Percentiles rank a stretch among this genome's conserved stretches.
Conservation (phyloP, 2,797 vertebrate genomes). For the Sylvia borin region DNA sequence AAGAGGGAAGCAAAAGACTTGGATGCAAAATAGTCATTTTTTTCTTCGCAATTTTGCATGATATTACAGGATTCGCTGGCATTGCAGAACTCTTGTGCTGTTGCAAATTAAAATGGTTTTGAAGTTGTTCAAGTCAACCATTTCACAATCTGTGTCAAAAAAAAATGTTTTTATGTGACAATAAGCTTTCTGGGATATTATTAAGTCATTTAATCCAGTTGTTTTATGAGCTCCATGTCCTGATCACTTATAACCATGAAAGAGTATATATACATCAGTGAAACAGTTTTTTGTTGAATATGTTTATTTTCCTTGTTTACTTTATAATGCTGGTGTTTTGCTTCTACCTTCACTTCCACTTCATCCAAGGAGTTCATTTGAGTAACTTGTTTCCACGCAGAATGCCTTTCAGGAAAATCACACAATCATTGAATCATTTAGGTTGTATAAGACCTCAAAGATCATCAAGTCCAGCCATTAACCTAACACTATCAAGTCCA, state of each 20-base stretch:
- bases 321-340: not conserved
- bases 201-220: slow-evolving; percentile 30
- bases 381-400: not conserved
- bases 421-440: not conserved
- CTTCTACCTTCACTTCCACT: not conserved
- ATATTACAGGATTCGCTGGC: not conserved
- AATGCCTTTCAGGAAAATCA: not conserved
- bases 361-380: not conserved
- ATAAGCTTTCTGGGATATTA: not conserved
- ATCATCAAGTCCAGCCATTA: not conserved
- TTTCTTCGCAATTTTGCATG: not conserved
- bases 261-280: slow-evolving; percentile 10
- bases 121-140: not conserved
- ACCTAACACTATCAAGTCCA: not conserved
- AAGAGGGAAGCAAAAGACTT: not conserved
- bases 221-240: not conserved
- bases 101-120: slow-evolving; percentile 20
- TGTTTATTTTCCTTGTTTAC: slow-evolving; percentile 2
- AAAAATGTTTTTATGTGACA: slow-evolving; percentile 34
- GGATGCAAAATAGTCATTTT: not conserved
- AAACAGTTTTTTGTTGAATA: not conserved
- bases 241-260: not conserved
- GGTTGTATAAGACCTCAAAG: not conserved
- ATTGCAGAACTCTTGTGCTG: not conserved
- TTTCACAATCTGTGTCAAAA: slow-evolving; percentile 3